Conservation (phyloP, 92 coral and sea anemone genomes). For the Actinostola sp. region DNA sequence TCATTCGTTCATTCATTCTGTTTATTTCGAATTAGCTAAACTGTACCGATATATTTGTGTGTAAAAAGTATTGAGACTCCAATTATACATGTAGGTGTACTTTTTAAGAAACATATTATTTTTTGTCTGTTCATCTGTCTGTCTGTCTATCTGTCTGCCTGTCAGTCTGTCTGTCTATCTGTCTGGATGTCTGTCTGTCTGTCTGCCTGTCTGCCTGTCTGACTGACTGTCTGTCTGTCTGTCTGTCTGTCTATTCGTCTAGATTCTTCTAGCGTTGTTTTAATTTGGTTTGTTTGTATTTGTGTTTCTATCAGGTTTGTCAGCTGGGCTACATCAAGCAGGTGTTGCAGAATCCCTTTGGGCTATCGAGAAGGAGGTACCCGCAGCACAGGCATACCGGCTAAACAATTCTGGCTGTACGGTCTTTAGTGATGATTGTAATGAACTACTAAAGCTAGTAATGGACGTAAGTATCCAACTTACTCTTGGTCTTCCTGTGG, state of each 20-base stretch:
- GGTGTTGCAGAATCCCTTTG: slow-evolving; percentile 90
- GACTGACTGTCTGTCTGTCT: too few species aligned
- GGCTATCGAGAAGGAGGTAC: slow-evolving; percentile 95
- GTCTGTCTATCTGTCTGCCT: too few species aligned
- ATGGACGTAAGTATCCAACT: slow-evolving; percentile 79
- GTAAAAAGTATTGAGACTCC: too few species aligned
- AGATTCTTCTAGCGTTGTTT: background rate
- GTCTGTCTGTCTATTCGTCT: background rate
- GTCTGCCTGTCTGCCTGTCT: too few species aligned
- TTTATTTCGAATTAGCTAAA: too few species aligned
- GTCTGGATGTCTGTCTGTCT: too few species aligned
- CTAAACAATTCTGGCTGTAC: slow-evolving; percentile 86
- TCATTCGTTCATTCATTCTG: too few species aligned
- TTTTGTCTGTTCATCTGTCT: too few species aligned
- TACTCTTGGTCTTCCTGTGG: background rate
- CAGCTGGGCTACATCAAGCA: slow-evolving; percentile 97
- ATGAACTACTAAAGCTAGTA: slow-evolving; percentile 82
- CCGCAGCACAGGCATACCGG: slow-evolving; percentile 90
- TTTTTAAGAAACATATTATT: too few species aligned
- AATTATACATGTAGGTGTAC: too few species aligned
- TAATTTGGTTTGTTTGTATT: background rate
- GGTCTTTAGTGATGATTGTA: slow-evolving; percentile 95
- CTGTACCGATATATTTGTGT: too few species aligned
- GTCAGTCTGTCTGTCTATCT: too few species aligned
- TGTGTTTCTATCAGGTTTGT: slow-evolving; percentile 61